Evolutionary conservation across 2,888 invertebrate genomes (phyloP).

Genomic region (Hipparchia sbordonii): DNA sequence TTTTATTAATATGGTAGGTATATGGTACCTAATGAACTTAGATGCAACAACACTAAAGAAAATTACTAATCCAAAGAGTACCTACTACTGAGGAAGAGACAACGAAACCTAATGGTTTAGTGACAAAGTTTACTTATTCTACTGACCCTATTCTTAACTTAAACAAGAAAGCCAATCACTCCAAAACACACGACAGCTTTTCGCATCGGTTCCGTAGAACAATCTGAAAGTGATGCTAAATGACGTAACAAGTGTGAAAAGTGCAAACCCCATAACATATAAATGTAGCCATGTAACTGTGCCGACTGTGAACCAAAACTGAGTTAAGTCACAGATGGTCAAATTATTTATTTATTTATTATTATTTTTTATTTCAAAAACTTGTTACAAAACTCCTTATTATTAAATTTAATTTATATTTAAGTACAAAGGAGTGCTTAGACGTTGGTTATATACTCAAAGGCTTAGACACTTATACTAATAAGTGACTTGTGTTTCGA

Average conservation of each 20-base stretch:
- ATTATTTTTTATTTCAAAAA: too few relatives aligned
- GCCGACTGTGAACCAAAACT: neutral
- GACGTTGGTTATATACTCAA: too few relatives aligned
- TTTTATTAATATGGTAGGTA: too few relatives aligned
- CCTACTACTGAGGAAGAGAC: too few relatives aligned
- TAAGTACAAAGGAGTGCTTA: too few relatives aligned
- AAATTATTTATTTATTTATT: neutral
- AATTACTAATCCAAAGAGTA: too few relatives aligned
- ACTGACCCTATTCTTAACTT: neutral
- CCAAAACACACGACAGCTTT: neutral
- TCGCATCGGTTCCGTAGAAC: conserved; percentile 20
- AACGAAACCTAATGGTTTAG: neutral
- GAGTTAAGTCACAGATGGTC: neutral
- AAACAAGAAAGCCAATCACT: neutral
- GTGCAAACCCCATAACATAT: conserved; percentile 7
- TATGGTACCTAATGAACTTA: too few relatives aligned
- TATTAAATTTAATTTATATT: too few relatives aligned
- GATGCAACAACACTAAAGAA: too few relatives aligned
- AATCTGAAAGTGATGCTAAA: conserved; percentile 30
- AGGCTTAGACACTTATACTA: too few relatives aligned
- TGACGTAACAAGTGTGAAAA: conserved; percentile 31
- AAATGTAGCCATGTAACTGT: neutral
- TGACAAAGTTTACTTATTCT: neutral
- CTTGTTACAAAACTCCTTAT: too few relatives aligned
- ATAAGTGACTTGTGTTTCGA: too few relatives aligned